Evolutionary conservation across 2,113 vertebrate genomes (phyloP), one percentile per base, ranked within the genome.

Genomic region (Ginglymostoma cirratum): DNA sequence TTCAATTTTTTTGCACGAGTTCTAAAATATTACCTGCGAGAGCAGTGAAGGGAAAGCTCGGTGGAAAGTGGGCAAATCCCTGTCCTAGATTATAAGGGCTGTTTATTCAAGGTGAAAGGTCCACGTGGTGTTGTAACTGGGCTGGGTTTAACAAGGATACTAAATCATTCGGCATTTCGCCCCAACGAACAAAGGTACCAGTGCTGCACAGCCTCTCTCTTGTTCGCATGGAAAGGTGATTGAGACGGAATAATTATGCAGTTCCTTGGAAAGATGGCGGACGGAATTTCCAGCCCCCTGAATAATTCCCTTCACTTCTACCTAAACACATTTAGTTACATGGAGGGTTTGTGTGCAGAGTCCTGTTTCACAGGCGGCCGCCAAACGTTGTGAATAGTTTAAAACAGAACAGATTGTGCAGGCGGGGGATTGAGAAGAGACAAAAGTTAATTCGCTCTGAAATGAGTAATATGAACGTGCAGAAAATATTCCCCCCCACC

Each of bases 201-300:
- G 17, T 14, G 7, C n/a, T 70, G 93, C 21, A 23, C 21, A 70
- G 66, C 21, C 19, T 38, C 67, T 48, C 67, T 48, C 3, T 6
- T 38, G 3, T 45, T 70, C 24, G 5, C 4, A 27, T 48, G 45
- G 0, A 69, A 70, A 76, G 42, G 69, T 72, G 94, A 52, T 30
- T 30, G 27, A 72, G 24, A 95, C 38, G 23, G 67, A 95, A 95
- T 72, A 72, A 72, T 45, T 45, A 94, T 70, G 93, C 65, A 72
- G 12, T 94, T 12, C 42, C 10, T 95, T 45, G 5, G 69, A 95
- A 95, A 95, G 24, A 95, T 95, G 93, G 93, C 67, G 69, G 89
- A 76, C 42, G 10, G 72, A 30, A 72, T 38, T 95, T 23, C 42
- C 66, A 94, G 15, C 38, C 27, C 17, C 21, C 42, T 27, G 65